Conservation (phyloP, 2,113 vertebrate genomes). For the Dicentrarchus labrax region DNA sequence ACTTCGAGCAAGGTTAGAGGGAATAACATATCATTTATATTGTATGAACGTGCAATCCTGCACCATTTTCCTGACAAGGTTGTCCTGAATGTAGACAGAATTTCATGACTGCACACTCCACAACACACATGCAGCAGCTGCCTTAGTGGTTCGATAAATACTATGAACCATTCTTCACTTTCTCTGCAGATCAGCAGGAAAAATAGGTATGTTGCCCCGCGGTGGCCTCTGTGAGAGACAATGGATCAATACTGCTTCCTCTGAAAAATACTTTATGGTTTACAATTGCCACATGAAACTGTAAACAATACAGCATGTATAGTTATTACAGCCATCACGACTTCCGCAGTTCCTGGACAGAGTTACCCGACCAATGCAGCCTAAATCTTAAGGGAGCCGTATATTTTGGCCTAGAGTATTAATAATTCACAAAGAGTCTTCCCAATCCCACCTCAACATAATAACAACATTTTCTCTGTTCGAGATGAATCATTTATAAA, state of each 20-base stretch:
- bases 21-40: not conserved
- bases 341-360: slow-evolving; percentile 5
- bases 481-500: slow-evolving; percentile 63
- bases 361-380: not conserved
- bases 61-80: not conserved
- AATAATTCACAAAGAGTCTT: slow-evolving; percentile 51
- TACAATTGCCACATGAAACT: slow-evolving; percentile 11
- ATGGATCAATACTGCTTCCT: slow-evolving; percentile 20
- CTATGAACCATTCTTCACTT: slow-evolving; percentile 15
- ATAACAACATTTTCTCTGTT: slow-evolving; percentile 30
- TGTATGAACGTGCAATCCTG: not conserved
- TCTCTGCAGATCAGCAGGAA: slow-evolving; percentile 17
- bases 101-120: not conserved
- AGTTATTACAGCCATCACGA: not conserved
- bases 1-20: not conserved
- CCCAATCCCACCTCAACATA: slow-evolving; percentile 3
- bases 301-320: slow-evolving; percentile 18
- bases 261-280: slow-evolving; percentile 34
- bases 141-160: slow-evolving; percentile 18
- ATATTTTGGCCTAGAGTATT: slow-evolving; percentile 20
- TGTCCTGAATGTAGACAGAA: not conserved
- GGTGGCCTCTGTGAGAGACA: not conserved
- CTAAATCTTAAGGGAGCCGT: slow-evolving; percentile 12
- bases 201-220: not conserved
- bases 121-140: slow-evolving; percentile 8